Base-by-base conservation (phyloP, 2,797 vertebrate genomes). In the Enoplosus armatus region DNA sequence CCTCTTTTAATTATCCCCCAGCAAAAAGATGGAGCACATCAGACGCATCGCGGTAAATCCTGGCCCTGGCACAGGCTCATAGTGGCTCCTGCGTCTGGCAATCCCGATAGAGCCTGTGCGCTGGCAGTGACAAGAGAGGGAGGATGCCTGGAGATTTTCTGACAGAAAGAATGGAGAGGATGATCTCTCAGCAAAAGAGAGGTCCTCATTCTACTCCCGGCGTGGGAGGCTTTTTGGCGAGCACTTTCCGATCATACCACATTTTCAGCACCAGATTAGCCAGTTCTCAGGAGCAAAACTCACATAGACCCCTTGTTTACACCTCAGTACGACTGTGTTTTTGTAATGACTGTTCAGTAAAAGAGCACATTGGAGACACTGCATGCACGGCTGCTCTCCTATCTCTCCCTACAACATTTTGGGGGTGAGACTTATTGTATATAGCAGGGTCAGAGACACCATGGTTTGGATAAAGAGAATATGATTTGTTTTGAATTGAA, bases 1-100 rank as follows among this genome's bases (percentile, higher is more conserved):
- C 92, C 93, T 94, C 92, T 95, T 95, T 96, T 96, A 96, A 96
- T 96, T 96, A 96, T 95, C 94, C 94, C 90, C 88, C 86, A 90
- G 91, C 90, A 94, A 90, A 93, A 94, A 91, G 93, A 95, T 92
- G 92, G 92, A 93, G 90, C 86, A 96, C 95, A 96, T 96, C 95
- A 96, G 93, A 96, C 87, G 80, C 93, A 90, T 93, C 83, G 82
- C 90, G 89, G 93, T 91, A 95, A 96, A 95, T 94, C 94, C 94
- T 74, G 91, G 92, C 86, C 91, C 94, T 96, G 95, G 95, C 95
- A 95, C 85, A 2, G 85, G 85, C 94, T 95, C 95, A 96, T 85
- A 96, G 93, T 92, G 86, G 86, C 92, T 92, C 89, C 89, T 85
- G 85, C 90, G 93, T 94, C 96, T 96, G 96, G 93, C 91, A 88